These are phyloP conservation scores for Plectrocnemia conspersa DNA, from an alignment of 1,140 invertebrate genomes.

Conservation along the genomic window DNA sequence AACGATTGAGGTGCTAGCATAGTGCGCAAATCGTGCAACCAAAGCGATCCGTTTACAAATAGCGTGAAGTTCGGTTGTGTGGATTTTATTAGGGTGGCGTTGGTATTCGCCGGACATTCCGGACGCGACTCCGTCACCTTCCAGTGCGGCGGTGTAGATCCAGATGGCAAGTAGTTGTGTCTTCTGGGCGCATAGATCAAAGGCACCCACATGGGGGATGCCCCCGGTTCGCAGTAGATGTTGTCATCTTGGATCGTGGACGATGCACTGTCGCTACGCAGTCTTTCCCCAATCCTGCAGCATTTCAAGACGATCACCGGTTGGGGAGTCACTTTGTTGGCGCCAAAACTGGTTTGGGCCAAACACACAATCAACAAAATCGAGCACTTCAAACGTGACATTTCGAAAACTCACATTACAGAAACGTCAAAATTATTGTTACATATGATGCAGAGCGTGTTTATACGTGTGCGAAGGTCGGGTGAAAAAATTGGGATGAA, in stretches of 20 bases:
- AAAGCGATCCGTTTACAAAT: constrained; percentile 55
- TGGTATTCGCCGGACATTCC: constrained; percentile 40
- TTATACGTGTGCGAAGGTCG: background rate
- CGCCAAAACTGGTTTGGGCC: constrained; percentile 15
- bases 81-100: constrained; percentile 39
- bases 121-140: constrained; percentile 41
- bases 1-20: constrained; percentile 49
- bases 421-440: constrained; percentile 4
- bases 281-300: constrained; percentile 46
- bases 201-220: constrained; percentile 43
- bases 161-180: constrained; percentile 37
- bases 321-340: constrained; percentile 38
- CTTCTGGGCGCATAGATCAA: constrained; percentile 51
- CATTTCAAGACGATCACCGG: constrained; percentile 51
- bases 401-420: background rate
- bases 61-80: constrained; percentile 41
- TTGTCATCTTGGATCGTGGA: constrained; percentile 9
- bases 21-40: constrained; percentile 42
- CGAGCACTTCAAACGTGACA: background rate
- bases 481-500: background rate
- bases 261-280: constrained; percentile 36
- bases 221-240: constrained; percentile 34
- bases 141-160: constrained; percentile 49
- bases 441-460: background rate
- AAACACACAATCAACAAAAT: constrained; percentile 13